These are phyloP conservation scores for Podocnemis expansa DNA, from an alignment of 2,113 vertebrate species.

Conservation along the genomic window DNA sequence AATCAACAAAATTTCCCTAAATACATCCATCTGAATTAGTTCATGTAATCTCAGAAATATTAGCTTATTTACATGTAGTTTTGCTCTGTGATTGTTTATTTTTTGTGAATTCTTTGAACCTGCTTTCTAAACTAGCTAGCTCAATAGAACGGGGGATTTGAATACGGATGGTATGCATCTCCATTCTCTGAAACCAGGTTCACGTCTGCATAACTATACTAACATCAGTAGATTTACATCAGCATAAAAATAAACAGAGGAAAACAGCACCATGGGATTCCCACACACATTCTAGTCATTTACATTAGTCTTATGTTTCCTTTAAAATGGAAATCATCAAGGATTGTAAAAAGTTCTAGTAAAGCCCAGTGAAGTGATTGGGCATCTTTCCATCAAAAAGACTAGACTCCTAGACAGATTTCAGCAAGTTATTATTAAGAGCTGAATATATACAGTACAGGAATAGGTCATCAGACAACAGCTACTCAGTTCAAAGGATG, in stretches of 20 bases:
- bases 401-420: background rate
- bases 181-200: background rate
- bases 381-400: fast-evolving
- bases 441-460: background rate
- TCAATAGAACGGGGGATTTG: background rate
- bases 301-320: background rate
- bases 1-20: background rate
- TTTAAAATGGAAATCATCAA: background rate
- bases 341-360: background rate
- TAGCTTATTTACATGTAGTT: too few species aligned
- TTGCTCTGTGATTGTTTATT: too few species aligned
- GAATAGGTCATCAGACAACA: background rate
- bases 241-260: background rate
- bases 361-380: background rate
- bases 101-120: too few species aligned
- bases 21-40: too few species aligned
- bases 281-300: background rate
- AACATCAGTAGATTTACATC: background rate
- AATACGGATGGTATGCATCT: background rate
- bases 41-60: too few species aligned
- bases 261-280: background rate
- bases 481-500: background rate
- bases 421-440: background rate
- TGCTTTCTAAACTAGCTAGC: too few species aligned
- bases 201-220: background rate